Conservation (phyloP, 2,888 invertebrate species). For the Coelinius sp. region DNA sequence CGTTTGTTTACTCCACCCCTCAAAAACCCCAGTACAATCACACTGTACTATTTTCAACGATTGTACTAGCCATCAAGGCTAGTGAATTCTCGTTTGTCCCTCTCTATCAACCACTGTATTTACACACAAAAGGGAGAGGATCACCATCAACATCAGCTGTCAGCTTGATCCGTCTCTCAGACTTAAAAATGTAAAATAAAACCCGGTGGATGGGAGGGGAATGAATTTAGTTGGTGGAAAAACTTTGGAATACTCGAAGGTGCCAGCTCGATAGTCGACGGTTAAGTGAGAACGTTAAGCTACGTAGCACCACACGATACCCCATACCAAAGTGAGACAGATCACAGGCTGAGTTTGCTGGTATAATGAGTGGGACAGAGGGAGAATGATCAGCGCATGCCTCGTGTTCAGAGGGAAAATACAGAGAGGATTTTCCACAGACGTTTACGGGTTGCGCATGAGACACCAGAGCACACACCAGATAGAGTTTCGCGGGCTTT, state of each 20-base stretch:
- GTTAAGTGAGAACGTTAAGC: conserved; percentile 61
- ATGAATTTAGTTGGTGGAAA: neutral
- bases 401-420: conserved; percentile 38
- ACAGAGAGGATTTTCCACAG: conserved; percentile 1
- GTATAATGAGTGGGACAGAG: conserved; percentile 47
- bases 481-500: conserved; percentile 42
- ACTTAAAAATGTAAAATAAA: neutral
- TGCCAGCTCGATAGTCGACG: conserved; percentile 62
- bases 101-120: neutral
- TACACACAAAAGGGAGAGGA: neutral
- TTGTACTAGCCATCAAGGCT: neutral
- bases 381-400: conserved; percentile 39
- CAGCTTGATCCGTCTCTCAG: neutral
- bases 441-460: neutral
- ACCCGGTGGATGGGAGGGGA: neutral
- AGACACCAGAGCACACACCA: conserved; percentile 26
- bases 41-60: conserved; percentile 6
- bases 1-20: neutral
- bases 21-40: neutral
- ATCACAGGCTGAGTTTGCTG: conserved; percentile 32
- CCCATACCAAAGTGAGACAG: conserved; percentile 42
- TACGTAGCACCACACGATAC: conserved; percentile 37
- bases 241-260: conserved; percentile 51
- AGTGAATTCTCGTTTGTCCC: neutral
- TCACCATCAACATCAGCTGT: neutral